Base-by-base conservation (phyloP, 2,797 vertebrate species). In the Anguilla anguilla region DNA sequence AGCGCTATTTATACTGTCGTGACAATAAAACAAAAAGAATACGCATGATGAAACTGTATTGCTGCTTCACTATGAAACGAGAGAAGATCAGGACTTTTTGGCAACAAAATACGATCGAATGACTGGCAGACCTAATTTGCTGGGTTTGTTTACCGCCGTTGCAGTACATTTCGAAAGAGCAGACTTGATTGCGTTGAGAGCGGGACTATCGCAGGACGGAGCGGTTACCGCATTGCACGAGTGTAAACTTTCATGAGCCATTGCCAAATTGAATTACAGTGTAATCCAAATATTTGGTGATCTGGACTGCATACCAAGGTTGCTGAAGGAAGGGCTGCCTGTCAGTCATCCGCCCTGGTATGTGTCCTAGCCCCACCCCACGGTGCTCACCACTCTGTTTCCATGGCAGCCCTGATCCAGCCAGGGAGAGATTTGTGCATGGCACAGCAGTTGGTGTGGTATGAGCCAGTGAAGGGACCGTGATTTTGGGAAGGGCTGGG, bases 261-360 rank as follows among this genome's bases (percentile, higher is more conserved):
- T 22, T 22, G 79, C 79, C 79, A 82, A 82, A 82, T 82, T 51
- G 46, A 82, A 51, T 25, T 51, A 82, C 49, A 49, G 43, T 49
- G 79, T 13, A 82, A 82, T 82, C 43, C 79, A 82, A 82, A 82
- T 82, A 82, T 82, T 82, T 82, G 79, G 79, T 82, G 79, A 82
- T 46, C 43, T 51, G 22, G 79, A n/a, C 79, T 51, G 79, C 79
- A 51, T 49, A 9, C 46, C 74, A 46, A 19, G 74, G 15, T 43
- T 79, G 74, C 39, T 43, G 74, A 43, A 39, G 79, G 17, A 82
- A 5, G 46, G 6, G 28, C 22, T 10, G 43, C 19, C 46, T 82
- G 79, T 82, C 79, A 49, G 7, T 82, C 79, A 82, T 10, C 15
- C 43, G 9, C 43, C 9, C 43, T 49, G 79, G 79, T 82, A 51